Conservation (phyloP, 2,797 vertebrate species). For the Rhodeus uyekii region DNA sequence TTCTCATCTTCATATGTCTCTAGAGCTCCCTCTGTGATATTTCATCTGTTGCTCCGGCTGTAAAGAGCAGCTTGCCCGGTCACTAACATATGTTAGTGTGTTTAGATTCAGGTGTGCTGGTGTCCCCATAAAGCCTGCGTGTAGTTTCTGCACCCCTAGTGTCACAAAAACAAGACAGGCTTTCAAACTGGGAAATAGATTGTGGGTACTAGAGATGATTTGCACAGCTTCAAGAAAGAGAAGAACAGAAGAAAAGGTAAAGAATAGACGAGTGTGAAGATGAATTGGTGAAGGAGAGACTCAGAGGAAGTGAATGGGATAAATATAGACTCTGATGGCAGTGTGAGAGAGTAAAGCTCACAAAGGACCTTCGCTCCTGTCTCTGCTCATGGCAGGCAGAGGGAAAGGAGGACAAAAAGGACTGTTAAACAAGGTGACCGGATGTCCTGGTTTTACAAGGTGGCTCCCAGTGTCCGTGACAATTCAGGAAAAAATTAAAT, state of each 20-base stretch:
- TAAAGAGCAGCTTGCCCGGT: not conserved
- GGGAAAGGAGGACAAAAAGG: not conserved
- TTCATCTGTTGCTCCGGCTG: slow-evolving; percentile 8
- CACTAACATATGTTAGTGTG: slow-evolving; percentile 3
- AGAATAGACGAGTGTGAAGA: not conserved
- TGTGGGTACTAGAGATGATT: not conserved
- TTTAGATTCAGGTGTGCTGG: not conserved
- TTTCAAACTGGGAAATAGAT: not conserved
- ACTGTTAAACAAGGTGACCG: not conserved
- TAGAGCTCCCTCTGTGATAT: not conserved
- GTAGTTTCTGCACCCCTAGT: not conserved
- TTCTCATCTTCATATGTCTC: not conserved
- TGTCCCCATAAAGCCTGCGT: not conserved
- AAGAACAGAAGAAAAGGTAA: not conserved
- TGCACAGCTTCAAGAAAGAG: not conserved
- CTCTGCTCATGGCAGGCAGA: not conserved
- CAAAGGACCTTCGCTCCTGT: not conserved
- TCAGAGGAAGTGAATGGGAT: slow-evolving; percentile 3
- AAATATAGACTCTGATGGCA: not conserved
- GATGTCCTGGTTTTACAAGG: slow-evolving; percentile 5
- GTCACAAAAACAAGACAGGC: not conserved
- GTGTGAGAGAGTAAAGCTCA: not conserved
- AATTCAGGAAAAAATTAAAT: not conserved
- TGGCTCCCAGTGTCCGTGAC: not conserved
- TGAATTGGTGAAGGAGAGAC: slow-evolving; percentile 2